phyloP scores from a whole-genome alignment of 1,140 invertebrate genomes.

The Aphidius ervi region DNA sequence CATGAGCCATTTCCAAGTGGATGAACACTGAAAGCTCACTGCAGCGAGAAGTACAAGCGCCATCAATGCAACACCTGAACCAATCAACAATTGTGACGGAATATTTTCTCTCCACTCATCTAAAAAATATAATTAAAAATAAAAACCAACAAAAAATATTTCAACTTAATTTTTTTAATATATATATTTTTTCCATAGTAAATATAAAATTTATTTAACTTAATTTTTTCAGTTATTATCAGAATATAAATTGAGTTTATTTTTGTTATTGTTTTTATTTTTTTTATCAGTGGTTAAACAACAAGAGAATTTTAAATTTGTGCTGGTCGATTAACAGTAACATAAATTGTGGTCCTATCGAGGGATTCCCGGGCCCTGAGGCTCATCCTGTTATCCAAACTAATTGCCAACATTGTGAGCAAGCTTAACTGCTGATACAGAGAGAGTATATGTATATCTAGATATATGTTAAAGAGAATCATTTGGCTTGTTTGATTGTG shows the following conservation, averaged over 20 bases:
- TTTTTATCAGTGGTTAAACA: too few species aligned
- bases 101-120: constrained; percentile 51
- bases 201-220: too few species aligned
- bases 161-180: background rate
- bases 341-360: constrained; percentile 16
- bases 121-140: constrained; percentile 13
- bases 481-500: background rate
- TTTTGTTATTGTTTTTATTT: too few species aligned
- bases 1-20: constrained; percentile 66
- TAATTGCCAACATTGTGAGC: constrained; percentile 15
- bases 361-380: constrained; percentile 1
- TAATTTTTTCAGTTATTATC: too few species aligned
- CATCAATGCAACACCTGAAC: constrained; percentile 59
- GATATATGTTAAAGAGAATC: background rate
- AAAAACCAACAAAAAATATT: constrained; percentile 1
- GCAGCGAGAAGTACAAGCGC: constrained; percentile 63
- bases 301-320: background rate
- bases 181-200: too few species aligned
- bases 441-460: constrained; percentile 6
- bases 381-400: constrained; percentile 12
- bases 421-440: constrained; percentile 10
- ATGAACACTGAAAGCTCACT: constrained; percentile 66
- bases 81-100: constrained; percentile 53
- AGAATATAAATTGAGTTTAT: too few species aligned
- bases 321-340: constrained; percentile 8